A percentile compares a stretch with the other conserved stretches of the same genome.
Evolutionary conservation across 1,140 invertebrate genomes (phyloP).

Genomic region (Araneus ventricosus): DNA sequence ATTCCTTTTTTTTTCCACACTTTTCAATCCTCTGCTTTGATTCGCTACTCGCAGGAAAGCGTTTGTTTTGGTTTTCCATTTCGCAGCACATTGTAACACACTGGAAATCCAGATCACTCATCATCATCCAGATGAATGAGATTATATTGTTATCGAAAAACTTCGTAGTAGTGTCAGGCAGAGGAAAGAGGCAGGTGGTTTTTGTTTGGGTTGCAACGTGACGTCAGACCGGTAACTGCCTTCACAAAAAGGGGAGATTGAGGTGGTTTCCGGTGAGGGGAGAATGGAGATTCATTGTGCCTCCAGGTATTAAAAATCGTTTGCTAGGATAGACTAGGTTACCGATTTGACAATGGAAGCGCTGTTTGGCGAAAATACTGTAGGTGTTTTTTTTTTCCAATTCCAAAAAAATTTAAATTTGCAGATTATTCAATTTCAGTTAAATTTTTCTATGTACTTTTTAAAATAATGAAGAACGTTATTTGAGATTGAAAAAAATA

Average conservation of each 20-base stretch:
- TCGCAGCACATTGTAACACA: not conserved
- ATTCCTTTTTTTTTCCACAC: not conserved
- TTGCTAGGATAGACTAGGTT: not conserved
- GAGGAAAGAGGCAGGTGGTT: conserved; percentile 7
- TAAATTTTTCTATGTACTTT: too few species aligned
- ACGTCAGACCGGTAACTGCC: conserved; percentile 21
- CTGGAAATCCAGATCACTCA: not conserved
- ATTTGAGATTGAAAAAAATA: too few species aligned
- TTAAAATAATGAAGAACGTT: too few species aligned
- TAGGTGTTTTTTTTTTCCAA: not conserved
- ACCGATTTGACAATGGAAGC: not conserved
- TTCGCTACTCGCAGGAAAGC: not conserved
- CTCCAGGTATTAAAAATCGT: conserved; percentile 2
- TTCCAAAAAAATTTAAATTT: too few species aligned
- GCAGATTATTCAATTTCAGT: too few species aligned
- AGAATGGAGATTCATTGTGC: conserved; percentile 6
- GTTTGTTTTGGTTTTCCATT: not conserved
- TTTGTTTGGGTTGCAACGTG: not conserved
- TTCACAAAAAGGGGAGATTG: not conserved
- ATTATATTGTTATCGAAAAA: not conserved
- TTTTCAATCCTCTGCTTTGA: not conserved
- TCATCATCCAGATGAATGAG: not conserved
- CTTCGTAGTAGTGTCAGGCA: not conserved
- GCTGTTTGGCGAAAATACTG: not conserved
- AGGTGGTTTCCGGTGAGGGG: not conserved